Percentiles rank a stretch among this genome's conserved stretches.
Conservation (phyloP, 53 echinoderm and acorn worm genomes). For the Paelopatides confundens region DNA sequence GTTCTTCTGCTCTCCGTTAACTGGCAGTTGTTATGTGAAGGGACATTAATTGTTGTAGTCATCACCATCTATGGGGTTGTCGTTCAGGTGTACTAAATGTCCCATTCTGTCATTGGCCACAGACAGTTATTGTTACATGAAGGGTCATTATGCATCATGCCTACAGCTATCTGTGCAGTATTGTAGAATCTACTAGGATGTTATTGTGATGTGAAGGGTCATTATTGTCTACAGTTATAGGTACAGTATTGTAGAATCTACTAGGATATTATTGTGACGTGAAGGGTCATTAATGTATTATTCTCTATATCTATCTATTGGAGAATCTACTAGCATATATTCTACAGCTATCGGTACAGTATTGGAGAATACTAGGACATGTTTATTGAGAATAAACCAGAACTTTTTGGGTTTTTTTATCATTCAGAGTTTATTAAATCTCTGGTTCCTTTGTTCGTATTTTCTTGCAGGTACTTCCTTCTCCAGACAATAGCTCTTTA, state of each 20-base stretch:
- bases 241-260: too few species aligned
- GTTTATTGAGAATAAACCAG: not conserved
- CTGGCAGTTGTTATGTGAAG: slow-evolving; percentile 73
- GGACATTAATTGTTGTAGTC: slow-evolving; percentile 74
- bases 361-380: not conserved
- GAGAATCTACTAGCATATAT: too few species aligned
- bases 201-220: not conserved
- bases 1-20: too few species aligned
- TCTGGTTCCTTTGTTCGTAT: not conserved
- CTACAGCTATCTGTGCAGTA: too few species aligned
- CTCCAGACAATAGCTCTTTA: not conserved
- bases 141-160: too few species aligned
- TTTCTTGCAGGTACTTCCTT: not conserved
- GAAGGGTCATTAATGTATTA: too few species aligned
- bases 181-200: too few species aligned
- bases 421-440: not conserved
- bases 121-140: too few species aligned
- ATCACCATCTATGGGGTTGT: slow-evolving; percentile 75
- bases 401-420: not conserved
- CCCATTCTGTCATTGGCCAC: too few species aligned
- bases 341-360: not conserved
- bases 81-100: slow-evolving; percentile 65
- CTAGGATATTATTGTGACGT: too few species aligned
- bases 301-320: too few species aligned
- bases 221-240: not conserved